Evolutionary conservation across 2,888 invertebrate species (phyloP), one percentile per base, ranked within the genome.

Genomic region (Nebria brevicollis): DNA sequence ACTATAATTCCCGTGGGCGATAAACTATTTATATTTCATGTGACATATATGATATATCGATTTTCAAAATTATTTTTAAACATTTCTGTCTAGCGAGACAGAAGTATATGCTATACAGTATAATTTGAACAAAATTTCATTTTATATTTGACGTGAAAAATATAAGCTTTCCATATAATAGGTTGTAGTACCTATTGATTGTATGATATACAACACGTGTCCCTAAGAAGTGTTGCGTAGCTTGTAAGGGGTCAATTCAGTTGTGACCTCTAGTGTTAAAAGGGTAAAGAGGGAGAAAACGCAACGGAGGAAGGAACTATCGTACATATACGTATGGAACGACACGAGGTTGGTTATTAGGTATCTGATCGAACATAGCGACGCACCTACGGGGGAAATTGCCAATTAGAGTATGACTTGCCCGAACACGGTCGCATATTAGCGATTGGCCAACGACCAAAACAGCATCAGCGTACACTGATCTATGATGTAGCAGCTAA

Each of bases 371-470:
- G 54, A 54, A 54, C 54, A 8, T 54, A 54, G 54, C 54, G 54
- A 34, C 70, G 70, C 70, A 70, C 70, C 70, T 70, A 70, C 7
- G 70, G 70, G n/a, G 70, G 70, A 70, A 70, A 70, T 70, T 70
- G 70, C 70, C 70, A 70, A 70, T 70, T 70, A 70, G 70, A 15
- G 70, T 25, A 34, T 70, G 20, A 70, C 25, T 34, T 70, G 70
- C 11, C 25, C 34, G 20, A 25, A 70, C 34, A 20, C 34, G 70
- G 25, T 25, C 34, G 70, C 66, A 66, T 66, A 54, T 54, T 54
- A 54, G 54, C 54, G 54, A 54, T 8, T 11, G 54, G 54, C 54
- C 54, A 11, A 13, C 54, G 54, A 54, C 70, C 68, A 8, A 25
- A 34, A 26, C 70, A 25, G 70, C 26, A 26, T 26, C 70, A 70